These are phyloP conservation scores for Cavia porcellus DNA, from an alignment of 2,113 vertebrate species.

Conservation along the genomic window DNA sequence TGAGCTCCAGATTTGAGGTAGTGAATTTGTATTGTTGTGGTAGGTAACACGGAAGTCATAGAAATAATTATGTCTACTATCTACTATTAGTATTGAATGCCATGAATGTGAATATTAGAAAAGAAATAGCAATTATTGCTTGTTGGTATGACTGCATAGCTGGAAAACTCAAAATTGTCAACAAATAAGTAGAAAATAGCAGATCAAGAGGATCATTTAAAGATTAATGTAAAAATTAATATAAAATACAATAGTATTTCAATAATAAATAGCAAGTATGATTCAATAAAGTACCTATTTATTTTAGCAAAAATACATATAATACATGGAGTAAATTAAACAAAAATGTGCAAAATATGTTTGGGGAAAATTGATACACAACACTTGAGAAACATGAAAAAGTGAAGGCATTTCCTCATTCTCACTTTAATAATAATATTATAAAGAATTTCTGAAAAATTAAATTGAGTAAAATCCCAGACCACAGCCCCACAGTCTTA, in stretches of 20 bases:
- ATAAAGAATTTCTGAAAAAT: not conserved
- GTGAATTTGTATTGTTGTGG: not conserved
- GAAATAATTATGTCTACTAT: not conserved
- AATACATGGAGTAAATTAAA: conserved; percentile 25
- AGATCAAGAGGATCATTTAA: conserved; percentile 10
- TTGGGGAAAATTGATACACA: not conserved
- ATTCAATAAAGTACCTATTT: conserved; percentile 6
- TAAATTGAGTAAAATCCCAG: conserved; percentile 6
- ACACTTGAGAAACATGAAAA: not conserved
- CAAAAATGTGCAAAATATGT: not conserved
- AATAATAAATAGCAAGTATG: conserved; percentile 36
- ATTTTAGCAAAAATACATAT: not conserved
- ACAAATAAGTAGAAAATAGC: conserved; percentile 31
- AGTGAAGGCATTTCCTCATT: conserved; percentile 1
- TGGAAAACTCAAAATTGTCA: conserved; percentile 10
- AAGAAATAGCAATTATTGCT: conserved; percentile 6
- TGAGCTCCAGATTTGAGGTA: not conserved
- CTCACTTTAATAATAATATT: conserved; percentile 38
- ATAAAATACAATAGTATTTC: conserved; percentile 36
- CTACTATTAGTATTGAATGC: not conserved
- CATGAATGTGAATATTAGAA: conserved; percentile 6
- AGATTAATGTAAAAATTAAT: conserved; percentile 32
- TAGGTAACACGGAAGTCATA: not conserved
- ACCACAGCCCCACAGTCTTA: not conserved
- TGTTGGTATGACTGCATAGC: not conserved